A percentile compares a stretch with the other conserved stretches of the same genome.
Evolutionary conservation across 2,888 invertebrate species (phyloP).

Genomic region (Falcaria lacertinaria): DNA sequence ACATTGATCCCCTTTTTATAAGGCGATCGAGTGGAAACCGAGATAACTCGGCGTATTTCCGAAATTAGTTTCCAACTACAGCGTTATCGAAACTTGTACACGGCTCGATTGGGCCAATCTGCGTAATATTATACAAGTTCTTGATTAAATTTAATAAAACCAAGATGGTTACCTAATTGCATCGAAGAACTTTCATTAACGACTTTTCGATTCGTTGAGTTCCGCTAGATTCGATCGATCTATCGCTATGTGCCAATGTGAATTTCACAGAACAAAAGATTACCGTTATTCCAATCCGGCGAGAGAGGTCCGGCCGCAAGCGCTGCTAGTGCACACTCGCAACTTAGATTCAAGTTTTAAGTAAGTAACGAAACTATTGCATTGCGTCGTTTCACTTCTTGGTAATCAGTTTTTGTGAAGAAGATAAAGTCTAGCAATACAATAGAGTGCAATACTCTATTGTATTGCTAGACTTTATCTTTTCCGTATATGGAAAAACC

Average conservation of each 20-base stretch:
- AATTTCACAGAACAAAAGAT: slow-evolving; percentile 7
- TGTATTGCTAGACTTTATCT: too few species aligned
- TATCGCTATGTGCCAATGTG: slow-evolving; percentile 23
- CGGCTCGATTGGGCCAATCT: slow-evolving; percentile 75
- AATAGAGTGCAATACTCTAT: too few species aligned
- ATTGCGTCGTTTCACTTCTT: background rate
- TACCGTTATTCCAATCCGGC: slow-evolving; percentile 4
- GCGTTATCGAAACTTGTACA: slow-evolving; percentile 76
- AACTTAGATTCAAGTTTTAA: slow-evolving; percentile 16
- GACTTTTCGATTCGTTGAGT: slow-evolving; percentile 71
- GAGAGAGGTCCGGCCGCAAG: slow-evolving; percentile 3
- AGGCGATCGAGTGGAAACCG: slow-evolving; percentile 61
- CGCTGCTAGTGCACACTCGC: slow-evolving; percentile 6
- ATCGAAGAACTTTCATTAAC: slow-evolving; percentile 71
- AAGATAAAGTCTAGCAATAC: too few species aligned
- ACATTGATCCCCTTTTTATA: slow-evolving; percentile 67
- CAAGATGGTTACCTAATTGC: slow-evolving; percentile 77
- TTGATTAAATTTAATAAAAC: slow-evolving; percentile 80
- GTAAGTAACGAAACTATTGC: slow-evolving; percentile 1
- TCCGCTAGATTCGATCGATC: slow-evolving; percentile 54
- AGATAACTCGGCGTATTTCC: slow-evolving; percentile 70
- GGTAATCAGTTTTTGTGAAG: background rate
- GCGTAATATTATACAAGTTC: slow-evolving; percentile 78
- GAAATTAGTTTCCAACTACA: slow-evolving; percentile 76
- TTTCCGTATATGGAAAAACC: too few species aligned